Percentiles rank a stretch among this genome's conserved stretches.
Evolutionary conservation across 2,797 vertebrate genomes (phyloP).

Genomic region (Heteromormyrus szaboi): DNA sequence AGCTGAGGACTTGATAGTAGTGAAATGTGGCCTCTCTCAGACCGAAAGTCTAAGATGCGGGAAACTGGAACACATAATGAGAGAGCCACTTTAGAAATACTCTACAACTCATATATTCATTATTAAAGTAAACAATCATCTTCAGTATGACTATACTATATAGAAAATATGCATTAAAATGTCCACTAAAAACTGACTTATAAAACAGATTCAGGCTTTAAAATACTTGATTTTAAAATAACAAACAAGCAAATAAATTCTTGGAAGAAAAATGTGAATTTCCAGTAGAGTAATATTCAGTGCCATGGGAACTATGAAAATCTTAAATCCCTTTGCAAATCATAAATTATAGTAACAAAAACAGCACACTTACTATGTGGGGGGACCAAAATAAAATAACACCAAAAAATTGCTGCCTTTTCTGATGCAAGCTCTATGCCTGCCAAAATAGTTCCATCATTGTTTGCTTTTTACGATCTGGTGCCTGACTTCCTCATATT

Average conservation of each 20-base stretch:
- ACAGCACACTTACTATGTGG: neutral
- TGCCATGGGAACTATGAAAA: neutral
- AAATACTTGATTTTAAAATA: neutral
- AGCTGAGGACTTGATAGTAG: neutral
- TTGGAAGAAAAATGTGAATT: neutral
- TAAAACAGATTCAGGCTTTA: neutral
- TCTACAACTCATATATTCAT: neutral
- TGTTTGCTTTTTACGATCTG: slow-evolving; percentile 32
- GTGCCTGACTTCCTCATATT: slow-evolving; percentile 45
- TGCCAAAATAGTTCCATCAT: slow-evolving; percentile 36
- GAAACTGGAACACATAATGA: neutral
- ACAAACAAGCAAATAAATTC: neutral
- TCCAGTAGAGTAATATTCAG: neutral
- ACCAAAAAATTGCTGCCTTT: slow-evolving; percentile 22
- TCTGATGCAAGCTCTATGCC: slow-evolving; percentile 16
- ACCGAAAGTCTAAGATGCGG: neutral
- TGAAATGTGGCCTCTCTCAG: neutral
- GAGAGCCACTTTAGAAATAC: neutral
- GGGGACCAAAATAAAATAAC: slow-evolving; percentile 15
- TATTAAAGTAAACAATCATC: neutral
- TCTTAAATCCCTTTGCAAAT: slow-evolving; percentile 10
- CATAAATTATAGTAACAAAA: slow-evolving; percentile 10
- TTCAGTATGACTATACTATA: neutral
- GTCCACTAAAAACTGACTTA: neutral
- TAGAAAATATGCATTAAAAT: neutral